A percentile compares a stretch with the other conserved stretches of the same genome.
Conservation (phyloP, 92 coral and sea anemone genomes). For the Parazoanthus swiftii region DNA sequence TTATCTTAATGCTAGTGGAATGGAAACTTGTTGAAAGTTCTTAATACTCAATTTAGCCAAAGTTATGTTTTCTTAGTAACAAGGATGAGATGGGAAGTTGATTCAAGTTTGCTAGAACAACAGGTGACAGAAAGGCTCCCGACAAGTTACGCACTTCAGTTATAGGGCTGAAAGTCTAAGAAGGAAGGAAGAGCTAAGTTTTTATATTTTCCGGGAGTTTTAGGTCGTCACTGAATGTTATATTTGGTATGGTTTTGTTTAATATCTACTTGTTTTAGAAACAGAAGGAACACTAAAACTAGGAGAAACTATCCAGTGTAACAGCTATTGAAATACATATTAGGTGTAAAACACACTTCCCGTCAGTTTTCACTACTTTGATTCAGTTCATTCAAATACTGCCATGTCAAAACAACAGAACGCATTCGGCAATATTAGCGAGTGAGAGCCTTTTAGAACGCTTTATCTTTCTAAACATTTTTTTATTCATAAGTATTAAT, state of each 20-base stretch:
- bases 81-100: background rate
- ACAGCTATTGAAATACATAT: too few relatives aligned
- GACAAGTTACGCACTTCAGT: background rate
- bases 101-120: background rate
- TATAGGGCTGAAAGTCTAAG: background rate
- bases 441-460: background rate
- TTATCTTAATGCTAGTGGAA: too few relatives aligned
- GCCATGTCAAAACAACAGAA: background rate
- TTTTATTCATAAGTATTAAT: too few relatives aligned
- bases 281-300: background rate
- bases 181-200: background rate
- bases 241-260: background rate
- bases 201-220: background rate
- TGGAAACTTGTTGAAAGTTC: too few relatives aligned
- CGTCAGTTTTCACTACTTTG: background rate
- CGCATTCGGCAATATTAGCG: background rate
- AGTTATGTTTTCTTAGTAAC: background rate
- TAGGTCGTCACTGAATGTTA: background rate
- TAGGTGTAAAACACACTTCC: background rate
- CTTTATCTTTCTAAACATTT: background rate
- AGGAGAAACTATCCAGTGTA: too few relatives aligned
- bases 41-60: too few relatives aligned
- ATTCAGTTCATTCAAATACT: background rate
- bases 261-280: background rate
- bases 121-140: background rate